Evolutionary conservation across 2,888 invertebrate species (phyloP), one percentile per base, ranked within the genome.

Genomic region (Yponomeuta cagnagella): DNA sequence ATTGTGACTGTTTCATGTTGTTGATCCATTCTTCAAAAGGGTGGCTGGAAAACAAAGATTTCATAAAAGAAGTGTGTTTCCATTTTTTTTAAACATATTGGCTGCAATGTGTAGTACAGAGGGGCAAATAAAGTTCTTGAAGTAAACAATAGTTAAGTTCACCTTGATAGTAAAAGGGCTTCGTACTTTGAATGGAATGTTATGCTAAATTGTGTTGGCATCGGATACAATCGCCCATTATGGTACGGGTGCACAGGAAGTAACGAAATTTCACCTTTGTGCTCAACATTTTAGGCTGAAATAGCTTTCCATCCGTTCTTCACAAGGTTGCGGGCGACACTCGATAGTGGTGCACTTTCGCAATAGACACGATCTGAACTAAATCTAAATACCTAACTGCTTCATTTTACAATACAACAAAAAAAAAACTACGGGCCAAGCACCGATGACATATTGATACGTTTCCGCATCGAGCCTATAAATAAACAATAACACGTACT

Each of bases 321-420:
- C 82, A 80, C 89, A 90, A 90, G 89, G 90, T 88, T 90, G 85
- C 82, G 78, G 79, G 82, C 86, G 88, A 87, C 89, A 88, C 81
- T 84, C 81, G 82, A 87, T 83, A 88, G 82, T 82, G 77, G 79
- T 84, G 78, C 80, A 82, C 86, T 90, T 88, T 92, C 90, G 89
- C 87, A 90, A 90, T 82, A 80, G 79, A 78, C 78, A 78, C 58
- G 82, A 85, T 83, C 84, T 82, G 81, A 86, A 84, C 82, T 82
- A 87, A 83, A 85, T 85, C 78, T 78, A 80, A 76, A 78, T 78
- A 23, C 23, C 23, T 23, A 79, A 76, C 78, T 77, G n/a, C 79
- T 84, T 83, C 81, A 83, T 81, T 87, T 84, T 85, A 64, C 8
- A 71, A 69, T 23, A 82, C 81, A 79, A 82, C 78, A 77, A 77